phyloP scores from a whole-genome alignment of 2,113 vertebrate genomes.

The Nothobranchius furzeri region DNA sequence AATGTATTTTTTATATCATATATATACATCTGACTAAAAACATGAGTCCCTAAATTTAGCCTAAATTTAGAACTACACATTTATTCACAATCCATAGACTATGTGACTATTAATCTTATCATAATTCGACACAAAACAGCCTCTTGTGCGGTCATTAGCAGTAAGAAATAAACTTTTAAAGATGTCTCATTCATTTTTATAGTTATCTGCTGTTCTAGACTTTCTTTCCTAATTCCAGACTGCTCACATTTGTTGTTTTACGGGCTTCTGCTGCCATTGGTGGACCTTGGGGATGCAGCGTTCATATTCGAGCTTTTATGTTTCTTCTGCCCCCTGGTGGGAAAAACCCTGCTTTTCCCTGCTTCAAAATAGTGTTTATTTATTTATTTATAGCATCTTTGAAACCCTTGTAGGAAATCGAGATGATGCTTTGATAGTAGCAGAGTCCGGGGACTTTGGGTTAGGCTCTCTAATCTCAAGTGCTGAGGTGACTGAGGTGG shows the following conservation, averaged over 20 bases:
- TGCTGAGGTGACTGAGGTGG: too few relatives aligned
- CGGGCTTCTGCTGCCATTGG: conserved; percentile 31
- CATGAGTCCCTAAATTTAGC: background rate
- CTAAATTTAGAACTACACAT: background rate
- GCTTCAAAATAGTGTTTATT: too few relatives aligned
- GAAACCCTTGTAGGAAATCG: too few relatives aligned
- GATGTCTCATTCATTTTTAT: background rate
- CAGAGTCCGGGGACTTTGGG: too few relatives aligned
- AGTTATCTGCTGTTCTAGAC: background rate
- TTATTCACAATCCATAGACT: background rate
- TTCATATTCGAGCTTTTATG: background rate
- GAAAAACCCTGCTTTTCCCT: background rate
- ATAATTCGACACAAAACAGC: background rate
- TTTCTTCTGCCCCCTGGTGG: background rate
- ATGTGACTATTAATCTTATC: background rate
- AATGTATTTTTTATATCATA: too few relatives aligned
- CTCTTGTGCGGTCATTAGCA: background rate
- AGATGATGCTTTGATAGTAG: too few relatives aligned
- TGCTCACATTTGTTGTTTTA: background rate
- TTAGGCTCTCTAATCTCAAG: too few relatives aligned
- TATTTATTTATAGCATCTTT: too few relatives aligned
- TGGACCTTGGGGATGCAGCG: background rate
- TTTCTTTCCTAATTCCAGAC: background rate
- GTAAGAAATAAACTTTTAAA: background rate
- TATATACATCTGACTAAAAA: too few relatives aligned